Percentiles rank a stretch among this genome's conserved stretches.
These are phyloP conservation scores for Subacronicta megacephala DNA, from an alignment of 2,888 invertebrate species.

Conservation along the genomic window DNA sequence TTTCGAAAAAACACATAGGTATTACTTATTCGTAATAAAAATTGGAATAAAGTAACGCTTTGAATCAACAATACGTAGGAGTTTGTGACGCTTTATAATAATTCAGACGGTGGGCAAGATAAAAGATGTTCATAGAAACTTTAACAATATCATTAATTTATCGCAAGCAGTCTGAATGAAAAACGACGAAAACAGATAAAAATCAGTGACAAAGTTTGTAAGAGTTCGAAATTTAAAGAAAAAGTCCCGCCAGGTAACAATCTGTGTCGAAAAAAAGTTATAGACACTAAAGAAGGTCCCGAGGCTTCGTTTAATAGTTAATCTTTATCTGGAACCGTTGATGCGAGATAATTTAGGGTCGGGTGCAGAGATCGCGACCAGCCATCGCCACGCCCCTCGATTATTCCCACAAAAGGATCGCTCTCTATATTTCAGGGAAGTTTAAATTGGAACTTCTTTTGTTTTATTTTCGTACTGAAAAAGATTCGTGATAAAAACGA, in stretches of 20 bases:
- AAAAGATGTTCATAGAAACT: conserved; percentile 7
- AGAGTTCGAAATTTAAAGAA: conserved; percentile 32
- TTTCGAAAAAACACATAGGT: too few species aligned
- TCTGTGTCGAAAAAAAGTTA: conserved; percentile 41
- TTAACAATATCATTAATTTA: conserved; percentile 13
- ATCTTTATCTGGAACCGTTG: conserved; percentile 73
- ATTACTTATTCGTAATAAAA: too few species aligned
- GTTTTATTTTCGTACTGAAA: conserved; percentile 54
- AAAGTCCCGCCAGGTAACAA: conserved; percentile 24
- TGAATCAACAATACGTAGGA: too few species aligned
- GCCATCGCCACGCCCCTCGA: conserved; percentile 62
- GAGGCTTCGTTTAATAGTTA: conserved; percentile 64
- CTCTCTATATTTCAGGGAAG: conserved; percentile 62
- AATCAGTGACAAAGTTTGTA: conserved; percentile 15
- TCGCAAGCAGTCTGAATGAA: not conserved
- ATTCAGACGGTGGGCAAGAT: not conserved
- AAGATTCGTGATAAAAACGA: conserved; percentile 38
- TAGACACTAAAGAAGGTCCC: conserved; percentile 45
- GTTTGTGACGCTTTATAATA: too few species aligned
- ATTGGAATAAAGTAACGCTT: too few species aligned
- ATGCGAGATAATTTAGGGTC: conserved; percentile 71
- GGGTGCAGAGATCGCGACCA: conserved; percentile 60
- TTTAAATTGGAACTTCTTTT: conserved; percentile 70
- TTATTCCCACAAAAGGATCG: conserved; percentile 65
- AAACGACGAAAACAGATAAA: conserved; percentile 14